Evolutionary conservation across 2,797 vertebrate species (phyloP).

Genomic region (Acipenser ruthenus): DNA sequence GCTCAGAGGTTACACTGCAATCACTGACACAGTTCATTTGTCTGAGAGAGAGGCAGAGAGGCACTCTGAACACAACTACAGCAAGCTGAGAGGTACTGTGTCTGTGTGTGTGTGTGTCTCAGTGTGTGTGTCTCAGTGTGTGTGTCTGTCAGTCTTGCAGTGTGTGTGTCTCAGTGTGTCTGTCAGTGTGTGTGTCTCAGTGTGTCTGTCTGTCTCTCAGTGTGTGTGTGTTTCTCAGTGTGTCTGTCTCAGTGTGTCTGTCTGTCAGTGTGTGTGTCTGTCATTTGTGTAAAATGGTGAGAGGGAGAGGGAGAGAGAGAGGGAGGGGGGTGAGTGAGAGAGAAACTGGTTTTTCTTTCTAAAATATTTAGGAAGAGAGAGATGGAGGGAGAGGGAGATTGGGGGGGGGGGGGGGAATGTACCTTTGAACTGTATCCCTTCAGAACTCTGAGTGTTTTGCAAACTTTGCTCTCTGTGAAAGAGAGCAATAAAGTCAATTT

Average conservation of each 20-base stretch:
- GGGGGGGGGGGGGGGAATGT: background rate
- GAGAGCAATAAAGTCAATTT: too few species aligned
- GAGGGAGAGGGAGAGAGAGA: background rate
- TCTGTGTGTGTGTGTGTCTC: constrained; percentile 7
- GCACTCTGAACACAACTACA: background rate
- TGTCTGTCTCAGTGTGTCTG: constrained; percentile 2
- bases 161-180: background rate
- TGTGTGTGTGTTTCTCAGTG: background rate
- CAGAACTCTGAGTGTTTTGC: background rate
- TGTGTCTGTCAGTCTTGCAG: background rate
- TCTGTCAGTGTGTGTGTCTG: background rate
- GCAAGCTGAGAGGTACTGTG: background rate
- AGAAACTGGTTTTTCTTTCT: too few species aligned
- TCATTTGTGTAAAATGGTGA: background rate
- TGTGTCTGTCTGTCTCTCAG: background rate
- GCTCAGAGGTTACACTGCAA: too few species aligned
- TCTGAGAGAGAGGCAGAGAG: constrained; percentile 13
- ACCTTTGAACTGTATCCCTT: background rate
- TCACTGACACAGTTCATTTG: constrained; percentile 14
- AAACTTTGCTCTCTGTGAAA: too few species aligned
- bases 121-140: constrained; percentile 19
- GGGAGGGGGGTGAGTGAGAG: background rate
- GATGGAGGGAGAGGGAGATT: background rate
- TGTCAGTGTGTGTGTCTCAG: background rate
- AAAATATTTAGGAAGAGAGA: background rate